Percentiles rank a stretch among this genome's conserved stretches.
These are phyloP conservation scores for Seira ritae DNA, from an alignment of 2,888 invertebrate species.

Conservation along the genomic window DNA sequence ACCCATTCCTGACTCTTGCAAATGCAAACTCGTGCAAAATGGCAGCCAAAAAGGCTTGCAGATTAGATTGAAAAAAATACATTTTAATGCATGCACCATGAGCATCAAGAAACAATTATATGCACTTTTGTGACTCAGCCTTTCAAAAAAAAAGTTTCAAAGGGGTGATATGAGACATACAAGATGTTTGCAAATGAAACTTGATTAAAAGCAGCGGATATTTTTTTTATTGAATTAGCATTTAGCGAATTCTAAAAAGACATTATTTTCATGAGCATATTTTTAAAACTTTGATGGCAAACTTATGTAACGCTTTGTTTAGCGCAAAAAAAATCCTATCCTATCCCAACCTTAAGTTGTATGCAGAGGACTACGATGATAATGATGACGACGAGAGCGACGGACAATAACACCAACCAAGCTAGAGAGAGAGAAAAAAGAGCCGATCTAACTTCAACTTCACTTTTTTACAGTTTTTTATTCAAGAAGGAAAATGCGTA, in stretches of 20 bases:
- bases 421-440: neutral
- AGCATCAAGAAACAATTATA: neutral
- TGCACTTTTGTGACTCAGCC: neutral
- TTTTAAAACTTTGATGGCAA: neutral
- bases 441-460: neutral
- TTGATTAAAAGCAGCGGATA: neutral
- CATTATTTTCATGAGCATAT: no score
- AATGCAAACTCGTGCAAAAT: no score
- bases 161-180: no score
- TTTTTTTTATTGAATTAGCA: neutral
- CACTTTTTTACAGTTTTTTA: slow-evolving; percentile 9
- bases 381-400: no score
- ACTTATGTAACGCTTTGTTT: slow-evolving; percentile 39
- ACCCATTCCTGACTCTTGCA: no score
- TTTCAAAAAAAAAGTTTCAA: no score
- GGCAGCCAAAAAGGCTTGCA: no score
- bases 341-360: slow-evolving; percentile 52
- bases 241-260: no score
- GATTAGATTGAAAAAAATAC: no score
- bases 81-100: neutral
- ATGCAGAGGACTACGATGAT: slow-evolving; percentile 45
- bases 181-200: no score
- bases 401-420: slow-evolving; percentile 45
- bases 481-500: slow-evolving; percentile 36
- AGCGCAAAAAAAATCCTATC: slow-evolving; percentile 52